A percentile compares a stretch with the other conserved stretches of the same genome.
Evolutionary conservation across 1,140 invertebrate species (phyloP).

Genomic region (Brachionus manjavacas): DNA sequence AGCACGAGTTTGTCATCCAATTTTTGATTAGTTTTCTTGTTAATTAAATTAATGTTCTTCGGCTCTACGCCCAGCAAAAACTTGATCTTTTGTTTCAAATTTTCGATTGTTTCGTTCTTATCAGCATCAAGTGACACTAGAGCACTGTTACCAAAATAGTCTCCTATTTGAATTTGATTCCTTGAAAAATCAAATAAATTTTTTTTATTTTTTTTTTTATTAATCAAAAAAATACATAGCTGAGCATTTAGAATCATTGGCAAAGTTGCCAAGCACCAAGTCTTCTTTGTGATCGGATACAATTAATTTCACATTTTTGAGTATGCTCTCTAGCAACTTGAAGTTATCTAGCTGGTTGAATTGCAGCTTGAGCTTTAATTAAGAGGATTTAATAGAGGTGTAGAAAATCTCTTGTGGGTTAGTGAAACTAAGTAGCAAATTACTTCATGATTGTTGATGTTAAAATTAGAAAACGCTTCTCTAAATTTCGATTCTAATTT

Average conservation of each 20-base stretch:
- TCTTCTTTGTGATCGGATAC: neutral
- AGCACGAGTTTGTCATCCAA: neutral
- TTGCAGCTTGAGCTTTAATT: conserved; percentile 28
- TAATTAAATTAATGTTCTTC: neutral
- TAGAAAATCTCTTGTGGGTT: neutral
- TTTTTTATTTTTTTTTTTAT: neutral
- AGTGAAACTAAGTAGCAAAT: neutral
- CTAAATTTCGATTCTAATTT: neutral
- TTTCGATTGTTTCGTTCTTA: neutral
- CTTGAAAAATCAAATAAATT: neutral
- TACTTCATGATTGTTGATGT: conserved; percentile 26
- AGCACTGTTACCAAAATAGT: conserved; percentile 19
- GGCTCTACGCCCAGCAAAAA: conserved; percentile 9
- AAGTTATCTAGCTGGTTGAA: neutral
- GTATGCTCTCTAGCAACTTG: neutral
- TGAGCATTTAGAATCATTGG: neutral
- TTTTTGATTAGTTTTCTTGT: conserved; percentile 3
- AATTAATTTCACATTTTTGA: conserved; percentile 29
- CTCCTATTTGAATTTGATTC: neutral
- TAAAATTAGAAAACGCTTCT: conserved; percentile 27
- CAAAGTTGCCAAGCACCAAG: neutral
- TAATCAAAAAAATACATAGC: too few species aligned
- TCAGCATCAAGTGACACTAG: neutral
- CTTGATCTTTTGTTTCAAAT: conserved; percentile 10
- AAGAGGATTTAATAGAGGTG: neutral